Evolutionary conservation across 2,113 vertebrate genomes (phyloP).

Genomic region (Notothenia coriiceps): DNA sequence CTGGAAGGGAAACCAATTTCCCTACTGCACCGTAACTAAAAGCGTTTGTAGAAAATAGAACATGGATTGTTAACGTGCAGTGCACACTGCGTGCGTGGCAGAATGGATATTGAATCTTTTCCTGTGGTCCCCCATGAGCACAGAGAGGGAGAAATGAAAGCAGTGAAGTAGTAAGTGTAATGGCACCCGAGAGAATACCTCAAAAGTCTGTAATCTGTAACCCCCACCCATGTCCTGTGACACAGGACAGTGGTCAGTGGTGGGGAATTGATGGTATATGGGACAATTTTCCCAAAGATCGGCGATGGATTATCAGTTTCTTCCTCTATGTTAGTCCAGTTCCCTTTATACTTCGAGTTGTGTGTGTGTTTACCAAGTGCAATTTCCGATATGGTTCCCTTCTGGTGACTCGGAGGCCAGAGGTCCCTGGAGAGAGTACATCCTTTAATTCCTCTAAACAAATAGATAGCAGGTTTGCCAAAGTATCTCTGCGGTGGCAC

Average conservation of each 20-base stretch:
- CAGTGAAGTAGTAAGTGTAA: constrained; percentile 60
- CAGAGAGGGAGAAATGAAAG: constrained; percentile 48
- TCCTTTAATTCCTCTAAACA: constrained; percentile 80
- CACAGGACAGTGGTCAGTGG: constrained; percentile 21
- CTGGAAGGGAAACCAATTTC: constrained; percentile 65
- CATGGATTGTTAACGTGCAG: constrained; percentile 70
- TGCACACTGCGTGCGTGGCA: constrained; percentile 57
- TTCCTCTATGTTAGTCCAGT: background rate
- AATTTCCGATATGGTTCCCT: constrained; percentile 53
- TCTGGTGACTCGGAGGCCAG: constrained; percentile 59
- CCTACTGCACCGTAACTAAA: constrained; percentile 63
- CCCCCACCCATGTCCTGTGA: background rate
- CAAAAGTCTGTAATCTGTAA: constrained; percentile 41
- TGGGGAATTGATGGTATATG: constrained; percentile 25
- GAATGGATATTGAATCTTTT: constrained; percentile 73
- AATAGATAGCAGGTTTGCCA: constrained; percentile 67
- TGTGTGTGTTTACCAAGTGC: constrained; percentile 31
- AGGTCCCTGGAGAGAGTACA: constrained; percentile 66
- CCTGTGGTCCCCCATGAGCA: constrained; percentile 48
- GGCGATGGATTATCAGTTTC: constrained; percentile 44
- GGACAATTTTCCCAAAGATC: constrained; percentile 42
- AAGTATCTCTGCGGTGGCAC: constrained; percentile 53
- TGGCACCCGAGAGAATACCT: constrained; percentile 47
- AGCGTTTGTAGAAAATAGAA: constrained; percentile 67
- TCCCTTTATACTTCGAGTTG: constrained; percentile 14